phyloP scores from a whole-genome alignment of 2,888 invertebrate genomes.

The Pedicia rivosa region DNA sequence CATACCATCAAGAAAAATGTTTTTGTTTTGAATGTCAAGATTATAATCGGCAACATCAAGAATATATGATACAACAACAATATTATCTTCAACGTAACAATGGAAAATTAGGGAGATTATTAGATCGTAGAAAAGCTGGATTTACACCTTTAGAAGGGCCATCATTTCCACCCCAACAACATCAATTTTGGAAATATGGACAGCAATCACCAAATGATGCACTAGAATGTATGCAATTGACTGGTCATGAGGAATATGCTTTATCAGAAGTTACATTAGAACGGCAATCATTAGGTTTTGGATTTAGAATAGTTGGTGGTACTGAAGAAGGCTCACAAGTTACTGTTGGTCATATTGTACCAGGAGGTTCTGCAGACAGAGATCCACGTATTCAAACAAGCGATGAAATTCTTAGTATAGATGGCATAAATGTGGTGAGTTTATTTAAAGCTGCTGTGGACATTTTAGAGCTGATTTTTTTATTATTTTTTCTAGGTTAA shows the following conservation, averaged over 20 bases:
- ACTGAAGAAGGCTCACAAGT: slow-evolving; percentile 95
- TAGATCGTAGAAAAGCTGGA: slow-evolving; percentile 19
- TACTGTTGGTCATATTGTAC: slow-evolving; percentile 92
- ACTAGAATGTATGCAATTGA: slow-evolving; percentile 8
- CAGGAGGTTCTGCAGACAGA: slow-evolving; percentile 83
- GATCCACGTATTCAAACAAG: slow-evolving; percentile 84
- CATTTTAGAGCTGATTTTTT: neutral
- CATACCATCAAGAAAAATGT: slow-evolving; percentile 27
- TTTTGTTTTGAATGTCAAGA: slow-evolving; percentile 30
- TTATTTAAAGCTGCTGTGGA: neutral
- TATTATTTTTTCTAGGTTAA: slow-evolving; percentile 33
- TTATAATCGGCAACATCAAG: slow-evolving; percentile 17
- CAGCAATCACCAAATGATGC: slow-evolving; percentile 7
- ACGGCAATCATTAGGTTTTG: slow-evolving; percentile 89
- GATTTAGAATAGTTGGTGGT: slow-evolving; percentile 95
- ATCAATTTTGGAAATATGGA: slow-evolving; percentile 16
- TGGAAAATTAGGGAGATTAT: slow-evolving; percentile 10
- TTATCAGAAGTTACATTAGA: slow-evolving; percentile 50
- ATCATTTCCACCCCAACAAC: slow-evolving; percentile 10
- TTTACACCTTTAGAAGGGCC: slow-evolving; percentile 22
- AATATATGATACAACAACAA: slow-evolving; percentile 10
- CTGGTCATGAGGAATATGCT: slow-evolving; percentile 17
- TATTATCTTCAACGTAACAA: slow-evolving; percentile 7
- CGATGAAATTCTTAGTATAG: slow-evolving; percentile 89
- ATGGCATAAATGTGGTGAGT: slow-evolving; percentile 60